Evolutionary conservation across 2,797 vertebrate genomes (phyloP).

Genomic region (Chaunax sp.): DNA sequence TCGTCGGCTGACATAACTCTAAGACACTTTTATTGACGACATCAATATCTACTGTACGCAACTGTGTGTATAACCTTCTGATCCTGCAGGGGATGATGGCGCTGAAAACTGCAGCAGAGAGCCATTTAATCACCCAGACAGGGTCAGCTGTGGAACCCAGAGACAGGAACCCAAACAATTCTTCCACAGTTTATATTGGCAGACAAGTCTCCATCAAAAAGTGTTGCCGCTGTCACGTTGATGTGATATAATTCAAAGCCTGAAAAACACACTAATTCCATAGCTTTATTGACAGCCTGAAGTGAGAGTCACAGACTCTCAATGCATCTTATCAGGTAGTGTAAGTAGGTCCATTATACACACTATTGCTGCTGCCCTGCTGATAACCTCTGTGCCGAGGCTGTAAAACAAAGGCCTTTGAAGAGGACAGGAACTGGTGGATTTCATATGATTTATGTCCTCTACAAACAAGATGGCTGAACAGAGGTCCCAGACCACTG

Average conservation of each 20-base stretch:
- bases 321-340: slow-evolving; percentile 73
- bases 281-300: slow-evolving; percentile 64
- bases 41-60: slow-evolving; percentile 77
- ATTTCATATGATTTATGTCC: slow-evolving; percentile 79
- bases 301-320: slow-evolving; percentile 50
- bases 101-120: slow-evolving; percentile 50
- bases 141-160: slow-evolving; percentile 70
- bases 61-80: slow-evolving; percentile 72
- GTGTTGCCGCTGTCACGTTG: slow-evolving; percentile 41
- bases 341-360: slow-evolving; percentile 77
- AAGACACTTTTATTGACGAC: slow-evolving; percentile 78
- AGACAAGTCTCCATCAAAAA: slow-evolving; percentile 42
- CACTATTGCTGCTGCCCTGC: slow-evolving; percentile 75
- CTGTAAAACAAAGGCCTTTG: slow-evolving; percentile 81
- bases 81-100: slow-evolving; percentile 63
- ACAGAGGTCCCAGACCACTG: slow-evolving; percentile 70
- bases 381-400: slow-evolving; percentile 78
- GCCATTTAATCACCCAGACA: slow-evolving; percentile 71
- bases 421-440: slow-evolving; percentile 75
- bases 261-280: slow-evolving; percentile 63
- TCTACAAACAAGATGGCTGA: slow-evolving; percentile 73
- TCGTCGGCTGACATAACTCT: slow-evolving; percentile 69
- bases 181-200: slow-evolving; percentile 65
- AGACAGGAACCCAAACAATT: slow-evolving; percentile 78
- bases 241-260: slow-evolving; percentile 63